Evolutionary conservation across 2,113 vertebrate genomes (phyloP), one percentile per base, ranked within the genome.

Genomic region (Lepisosteus oculatus): DNA sequence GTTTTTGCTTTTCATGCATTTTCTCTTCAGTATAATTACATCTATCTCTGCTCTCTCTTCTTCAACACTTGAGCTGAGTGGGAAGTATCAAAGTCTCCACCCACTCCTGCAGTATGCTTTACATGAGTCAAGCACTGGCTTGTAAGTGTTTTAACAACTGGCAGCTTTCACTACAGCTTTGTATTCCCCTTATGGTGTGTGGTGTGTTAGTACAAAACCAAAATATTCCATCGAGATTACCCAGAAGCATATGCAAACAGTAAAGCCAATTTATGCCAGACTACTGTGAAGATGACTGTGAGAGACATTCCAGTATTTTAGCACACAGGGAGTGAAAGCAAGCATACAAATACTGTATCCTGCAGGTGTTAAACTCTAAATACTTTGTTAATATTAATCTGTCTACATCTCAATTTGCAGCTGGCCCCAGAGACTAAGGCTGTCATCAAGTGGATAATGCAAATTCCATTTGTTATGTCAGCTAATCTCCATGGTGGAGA

Each of bases 371-470:
- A 51, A 1, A 51, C 47, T 9, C 47, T 51, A 51, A 51, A 51
- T 51, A 9, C 47, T 9, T 6, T 51, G 47, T 9, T 51, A 51
- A 14, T 15, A 13, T n/a, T 15, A 11, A 59, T 15, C n/a, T 59
- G 12, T 5, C n/a, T n/a, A 59, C 11, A 59, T 59, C 57, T 59
- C n/a, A 11, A 59, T 59, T 59, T 66, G 2, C 74, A 98, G 97
- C 95, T 99, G 65, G 95, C 96, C 61, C 95, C 96, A 0, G 97
- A 99, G 88, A 98, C 97, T 0, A 98, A 96, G 72, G 94, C 94
- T 14, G 87, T 99, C 61, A 98, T 99, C 86, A 95, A 97, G 57
- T 99, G 97, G 97, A 94, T 97, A 68, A 94, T 97, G 87, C 96
- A 96, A 72, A 91, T 97, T 70, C 97, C 97, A 0, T 99, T 99